Conservation (phyloP, 2,888 invertebrate genomes). For the Polia nebulosa region DNA sequence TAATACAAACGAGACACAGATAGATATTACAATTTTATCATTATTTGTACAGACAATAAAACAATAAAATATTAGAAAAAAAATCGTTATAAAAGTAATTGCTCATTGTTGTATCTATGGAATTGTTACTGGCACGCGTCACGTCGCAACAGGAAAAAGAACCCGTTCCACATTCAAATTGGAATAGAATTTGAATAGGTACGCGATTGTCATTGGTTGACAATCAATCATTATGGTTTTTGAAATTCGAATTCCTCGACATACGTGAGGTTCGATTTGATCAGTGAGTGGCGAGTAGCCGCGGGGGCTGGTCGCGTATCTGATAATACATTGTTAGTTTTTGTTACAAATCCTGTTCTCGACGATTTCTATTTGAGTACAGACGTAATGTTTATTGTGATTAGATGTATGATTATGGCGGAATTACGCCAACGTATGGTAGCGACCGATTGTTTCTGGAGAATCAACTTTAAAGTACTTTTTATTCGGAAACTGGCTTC, state of each 20-base stretch:
- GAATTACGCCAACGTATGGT: slow-evolving; percentile 54
- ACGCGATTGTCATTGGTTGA: slow-evolving; percentile 89
- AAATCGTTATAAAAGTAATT: slow-evolving; percentile 79
- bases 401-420: slow-evolving; percentile 58
- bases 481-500: slow-evolving; percentile 24
- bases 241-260: slow-evolving; percentile 87
- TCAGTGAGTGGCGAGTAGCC: slow-evolving; percentile 79
- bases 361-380: slow-evolving; percentile 64
- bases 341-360: slow-evolving; percentile 67
- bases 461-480: slow-evolving; percentile 31
- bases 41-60: slow-evolving; percentile 61
- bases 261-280: slow-evolving; percentile 84
- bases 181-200: slow-evolving; percentile 86
- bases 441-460: slow-evolving; percentile 38
- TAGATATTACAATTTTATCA: slow-evolving; percentile 51
- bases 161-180: slow-evolving; percentile 88
- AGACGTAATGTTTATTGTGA: slow-evolving; percentile 57
- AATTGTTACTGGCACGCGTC: slow-evolving; percentile 80
- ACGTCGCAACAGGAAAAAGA: slow-evolving; percentile 84
- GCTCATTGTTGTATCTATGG: slow-evolving; percentile 83
- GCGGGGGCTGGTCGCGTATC: slow-evolving; percentile 71
- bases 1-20: slow-evolving; percentile 31
- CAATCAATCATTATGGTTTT: slow-evolving; percentile 90
- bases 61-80: slow-evolving; percentile 72
- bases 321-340: slow-evolving; percentile 70